Evolutionary conservation across 2,797 vertebrate genomes (phyloP), one percentile per base, ranked within the genome.

Genomic region (Eulemur albifrons): DNA sequence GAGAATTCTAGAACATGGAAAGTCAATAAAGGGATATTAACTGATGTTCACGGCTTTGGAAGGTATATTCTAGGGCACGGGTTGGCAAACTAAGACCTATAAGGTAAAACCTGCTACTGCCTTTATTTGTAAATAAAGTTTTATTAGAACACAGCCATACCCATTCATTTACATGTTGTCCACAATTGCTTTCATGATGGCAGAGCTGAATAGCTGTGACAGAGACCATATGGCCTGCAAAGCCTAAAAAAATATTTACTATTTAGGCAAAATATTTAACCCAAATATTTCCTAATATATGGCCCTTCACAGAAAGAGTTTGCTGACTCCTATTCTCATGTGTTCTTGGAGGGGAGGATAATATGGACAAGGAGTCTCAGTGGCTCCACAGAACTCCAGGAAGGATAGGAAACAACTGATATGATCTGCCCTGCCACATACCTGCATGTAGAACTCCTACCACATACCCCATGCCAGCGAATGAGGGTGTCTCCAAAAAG

Each of bases 201-300:
- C 40, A 57, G 80, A 52, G 40, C 82, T 50, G 67, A 77, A 85
- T 2, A 21, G 35, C 12, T 88, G n/a, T 76, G 63, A 90, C 50
- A 76, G 92, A 89, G 57, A 54, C 15, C 20, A 52, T 32, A 8
- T 70, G 76, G 50, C 38, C 57, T 75, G n/a, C 6, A 48, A 90
- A 73, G 18, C 13, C 88, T 85, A 76, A 93, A 76, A 93, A 59
- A 84, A 30, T 59, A 89, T 59, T 89, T 92, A 45, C 59, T 63
- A 13, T 38, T 63, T 90, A 40, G 21, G 11, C 67, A 69, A 69
- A 69, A 69, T 25, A 52, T 54, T 54, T 79, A 38, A 79, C n/a
- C 20, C 52, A 90, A 83, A 27, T 50, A 85, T 73, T 90, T 93
- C 38, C 43, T 69, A 14, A 79, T 25, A 38, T 35, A n/a, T 73